Conservation (phyloP, 2,888 invertebrate genomes). For the Epistrophe eligans region DNA sequence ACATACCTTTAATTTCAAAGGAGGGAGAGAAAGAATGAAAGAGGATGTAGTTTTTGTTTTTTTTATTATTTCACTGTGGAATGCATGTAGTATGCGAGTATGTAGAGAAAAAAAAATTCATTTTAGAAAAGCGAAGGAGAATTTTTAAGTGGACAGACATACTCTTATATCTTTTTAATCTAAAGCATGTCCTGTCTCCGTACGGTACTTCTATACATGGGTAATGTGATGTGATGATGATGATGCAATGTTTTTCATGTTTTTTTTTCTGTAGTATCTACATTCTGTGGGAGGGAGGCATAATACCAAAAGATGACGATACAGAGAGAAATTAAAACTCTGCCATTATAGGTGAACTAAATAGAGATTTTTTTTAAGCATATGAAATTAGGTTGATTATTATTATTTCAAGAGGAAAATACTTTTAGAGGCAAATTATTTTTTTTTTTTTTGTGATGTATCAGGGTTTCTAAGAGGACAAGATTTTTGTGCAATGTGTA, state of each 20-base stretch:
- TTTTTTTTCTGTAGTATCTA: neutral
- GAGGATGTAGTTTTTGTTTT: neutral
- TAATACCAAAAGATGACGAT: neutral
- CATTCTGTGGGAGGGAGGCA: neutral
- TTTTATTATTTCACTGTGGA: neutral
- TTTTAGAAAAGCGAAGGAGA: conserved; percentile 43
- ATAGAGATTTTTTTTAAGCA: conserved; percentile 53
- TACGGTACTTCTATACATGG: neutral
- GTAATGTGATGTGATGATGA: conserved; percentile 22
- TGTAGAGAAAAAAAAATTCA: conserved; percentile 35
- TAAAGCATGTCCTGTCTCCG: conserved; percentile 50
- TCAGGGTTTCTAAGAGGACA: neutral
- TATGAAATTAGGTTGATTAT: conserved; percentile 49
- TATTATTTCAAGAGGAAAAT: neutral
- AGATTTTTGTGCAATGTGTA: neutral
- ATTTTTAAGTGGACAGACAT: conserved; percentile 51
- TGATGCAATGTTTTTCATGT: conserved; percentile 26
- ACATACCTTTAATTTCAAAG: conserved; percentile 65
- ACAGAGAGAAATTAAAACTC: conserved; percentile 36
- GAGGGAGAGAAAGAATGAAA: neutral
- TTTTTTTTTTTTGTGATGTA: neutral
- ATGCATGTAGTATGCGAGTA: neutral
- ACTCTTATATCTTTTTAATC: conserved; percentile 45
- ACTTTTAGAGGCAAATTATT: neutral
- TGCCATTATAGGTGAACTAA: conserved; percentile 55